phyloP scores from a whole-genome alignment of 2,113 vertebrate genomes.

The Rattus norvegicus region DNA sequence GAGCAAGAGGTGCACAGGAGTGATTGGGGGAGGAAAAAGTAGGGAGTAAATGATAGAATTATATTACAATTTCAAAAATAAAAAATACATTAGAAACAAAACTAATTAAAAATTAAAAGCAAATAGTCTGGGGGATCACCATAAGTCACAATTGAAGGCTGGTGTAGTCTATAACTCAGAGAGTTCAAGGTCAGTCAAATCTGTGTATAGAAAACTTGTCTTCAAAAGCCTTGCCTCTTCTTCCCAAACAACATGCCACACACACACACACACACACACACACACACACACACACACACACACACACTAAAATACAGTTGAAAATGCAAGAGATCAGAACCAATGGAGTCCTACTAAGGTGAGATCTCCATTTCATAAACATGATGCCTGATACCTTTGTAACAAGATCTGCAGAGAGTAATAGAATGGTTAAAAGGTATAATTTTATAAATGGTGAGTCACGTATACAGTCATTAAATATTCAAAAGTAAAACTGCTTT shows the following conservation, averaged over 20 bases:
- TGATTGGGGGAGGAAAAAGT: too few species aligned
- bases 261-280: background rate
- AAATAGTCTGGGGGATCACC: background rate
- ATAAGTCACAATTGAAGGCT: background rate
- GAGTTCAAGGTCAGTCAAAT: background rate
- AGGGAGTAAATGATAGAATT: background rate
- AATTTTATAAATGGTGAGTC: background rate
- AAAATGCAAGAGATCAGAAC: background rate
- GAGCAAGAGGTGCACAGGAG: background rate
- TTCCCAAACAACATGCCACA: background rate
- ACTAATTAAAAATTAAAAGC: slow-evolving; percentile 17
- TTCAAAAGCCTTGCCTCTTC: background rate
- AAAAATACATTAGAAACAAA: background rate
- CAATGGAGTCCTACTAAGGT: background rate
- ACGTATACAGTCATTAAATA: background rate
- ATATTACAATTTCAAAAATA: background rate
- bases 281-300: too few species aligned
- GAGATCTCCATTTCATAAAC: slow-evolving; percentile 2
- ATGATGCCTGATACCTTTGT: background rate
- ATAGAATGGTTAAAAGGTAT: background rate
- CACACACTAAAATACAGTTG: background rate
- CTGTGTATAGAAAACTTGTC: background rate
- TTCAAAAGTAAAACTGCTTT: background rate
- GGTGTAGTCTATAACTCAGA: too few species aligned
- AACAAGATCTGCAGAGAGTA: background rate